Evolutionary conservation across 2,797 vertebrate genomes (phyloP).

Genomic region (Chiloscyllium punctatum): DNA sequence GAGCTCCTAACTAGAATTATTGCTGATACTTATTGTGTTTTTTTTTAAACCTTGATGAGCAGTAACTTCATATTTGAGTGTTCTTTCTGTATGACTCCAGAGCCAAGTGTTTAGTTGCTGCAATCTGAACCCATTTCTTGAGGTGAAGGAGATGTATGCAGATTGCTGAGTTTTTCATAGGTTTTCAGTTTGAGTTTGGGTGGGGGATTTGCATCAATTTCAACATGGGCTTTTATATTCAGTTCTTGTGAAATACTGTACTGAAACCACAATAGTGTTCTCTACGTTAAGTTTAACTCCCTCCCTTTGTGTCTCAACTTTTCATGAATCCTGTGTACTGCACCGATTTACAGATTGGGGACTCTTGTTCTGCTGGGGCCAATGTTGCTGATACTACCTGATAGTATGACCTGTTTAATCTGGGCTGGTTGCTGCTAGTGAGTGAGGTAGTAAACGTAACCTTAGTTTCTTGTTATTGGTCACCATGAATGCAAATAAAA

Average conservation of each 20-base stretch:
- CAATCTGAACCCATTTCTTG: not conserved
- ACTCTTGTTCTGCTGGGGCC: not conserved
- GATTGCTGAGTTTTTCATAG: not conserved
- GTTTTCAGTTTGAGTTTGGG: not conserved
- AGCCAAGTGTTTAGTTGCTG: not conserved
- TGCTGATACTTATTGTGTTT: not conserved
- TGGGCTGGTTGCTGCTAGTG: not conserved
- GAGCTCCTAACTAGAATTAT: not conserved
- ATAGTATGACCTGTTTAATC: not conserved
- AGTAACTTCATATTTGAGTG: not conserved
- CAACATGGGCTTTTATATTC: not conserved
- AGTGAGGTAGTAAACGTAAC: conserved; percentile 18
- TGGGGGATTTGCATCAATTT: not conserved
- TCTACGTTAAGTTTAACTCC: not conserved
- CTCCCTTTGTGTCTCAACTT: not conserved
- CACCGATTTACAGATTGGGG: not conserved
- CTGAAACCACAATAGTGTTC: not conserved
- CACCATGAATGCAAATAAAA: conserved; percentile 21
- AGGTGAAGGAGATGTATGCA: not conserved
- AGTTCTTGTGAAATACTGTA: not conserved
- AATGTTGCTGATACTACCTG: conserved; percentile 4
- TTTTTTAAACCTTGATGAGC: not conserved
- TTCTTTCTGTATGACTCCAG: not conserved
- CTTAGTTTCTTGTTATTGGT: conserved; percentile 15
- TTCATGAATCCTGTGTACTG: not conserved